phyloP scores from a whole-genome alignment of 2,888 invertebrate genomes.

The Tupiocoris notatus region DNA sequence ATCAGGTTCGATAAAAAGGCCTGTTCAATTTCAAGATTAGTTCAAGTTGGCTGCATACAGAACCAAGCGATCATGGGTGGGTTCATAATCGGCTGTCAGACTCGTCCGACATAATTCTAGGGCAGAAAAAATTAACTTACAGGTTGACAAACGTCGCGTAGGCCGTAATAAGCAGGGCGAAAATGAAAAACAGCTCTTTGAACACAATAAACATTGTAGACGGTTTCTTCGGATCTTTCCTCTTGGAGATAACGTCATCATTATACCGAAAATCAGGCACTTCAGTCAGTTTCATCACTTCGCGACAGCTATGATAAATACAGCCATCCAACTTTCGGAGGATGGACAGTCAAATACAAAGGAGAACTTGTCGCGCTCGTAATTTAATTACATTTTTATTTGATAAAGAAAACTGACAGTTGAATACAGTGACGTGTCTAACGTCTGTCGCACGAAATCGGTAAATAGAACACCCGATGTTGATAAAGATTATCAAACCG shows the following conservation, averaged over 20 bases:
- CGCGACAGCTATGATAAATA: constrained; percentile 44
- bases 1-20: no score
- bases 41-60: neutral
- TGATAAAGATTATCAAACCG: no score
- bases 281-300: constrained; percentile 48
- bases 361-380: neutral
- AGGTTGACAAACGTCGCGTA: constrained; percentile 70
- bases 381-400: neutral
- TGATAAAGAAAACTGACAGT: neutral
- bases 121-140: constrained; percentile 62
- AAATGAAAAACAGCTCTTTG: constrained; percentile 65
- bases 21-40: no score
- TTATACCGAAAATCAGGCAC: constrained; percentile 19
- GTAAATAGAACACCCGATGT: neutral
- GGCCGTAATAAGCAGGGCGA: constrained; percentile 64
- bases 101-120: no score
- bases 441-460: neutral
- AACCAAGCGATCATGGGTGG: neutral
- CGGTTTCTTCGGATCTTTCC: constrained; percentile 40
- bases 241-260: constrained; percentile 47
- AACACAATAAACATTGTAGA: constrained; percentile 62
- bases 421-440: neutral
- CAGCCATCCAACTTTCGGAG: constrained; percentile 35
- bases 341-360: constrained; percentile 7
- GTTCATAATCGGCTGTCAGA: neutral